Evolutionary conservation across 2,797 vertebrate species (phyloP).

Genomic region (Ptychobarbus kaznakovi): DNA sequence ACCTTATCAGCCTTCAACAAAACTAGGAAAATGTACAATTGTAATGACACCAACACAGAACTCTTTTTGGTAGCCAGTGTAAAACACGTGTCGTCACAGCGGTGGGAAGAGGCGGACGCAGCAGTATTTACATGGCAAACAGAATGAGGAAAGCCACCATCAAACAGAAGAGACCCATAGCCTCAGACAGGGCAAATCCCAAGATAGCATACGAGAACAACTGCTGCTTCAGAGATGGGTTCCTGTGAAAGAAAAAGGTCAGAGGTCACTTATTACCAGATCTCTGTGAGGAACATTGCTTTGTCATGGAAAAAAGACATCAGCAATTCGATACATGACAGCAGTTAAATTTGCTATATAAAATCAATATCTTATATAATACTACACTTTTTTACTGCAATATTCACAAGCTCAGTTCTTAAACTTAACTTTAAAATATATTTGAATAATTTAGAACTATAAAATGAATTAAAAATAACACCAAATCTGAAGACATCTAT

Average conservation of each 20-base stretch:
- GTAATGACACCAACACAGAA: conserved; percentile 80
- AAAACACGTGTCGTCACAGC: conserved; percentile 80
- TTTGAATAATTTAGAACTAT: not conserved
- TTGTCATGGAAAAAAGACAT: not conserved
- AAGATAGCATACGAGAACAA: conserved; percentile 95
- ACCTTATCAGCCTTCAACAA: conserved; percentile 75
- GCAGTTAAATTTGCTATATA: not conserved
- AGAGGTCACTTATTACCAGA: not conserved
- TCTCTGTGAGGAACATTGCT: not conserved
- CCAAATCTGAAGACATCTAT: not conserved
- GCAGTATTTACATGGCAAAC: conserved; percentile 89
- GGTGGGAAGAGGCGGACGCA: conserved; percentile 57
- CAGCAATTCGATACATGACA: not conserved
- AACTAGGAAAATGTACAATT: conserved; percentile 85
- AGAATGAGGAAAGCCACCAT: conserved; percentile 98
- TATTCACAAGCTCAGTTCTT: not conserved
- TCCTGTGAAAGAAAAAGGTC: conserved; percentile 76
- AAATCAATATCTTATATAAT: not conserved
- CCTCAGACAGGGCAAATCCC: conserved; percentile 94
- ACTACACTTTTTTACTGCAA: not conserved
- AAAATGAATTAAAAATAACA: not conserved
- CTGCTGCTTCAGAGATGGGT: conserved; percentile 94
- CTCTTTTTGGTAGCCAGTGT: conserved; percentile 78
- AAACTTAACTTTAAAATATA: not conserved
- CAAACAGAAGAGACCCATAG: conserved; percentile 97